A percentile compares a stretch with the other conserved stretches of the same genome.
Conservation (phyloP, 2,113 vertebrate genomes). For the Tilapia sparmanii region DNA sequence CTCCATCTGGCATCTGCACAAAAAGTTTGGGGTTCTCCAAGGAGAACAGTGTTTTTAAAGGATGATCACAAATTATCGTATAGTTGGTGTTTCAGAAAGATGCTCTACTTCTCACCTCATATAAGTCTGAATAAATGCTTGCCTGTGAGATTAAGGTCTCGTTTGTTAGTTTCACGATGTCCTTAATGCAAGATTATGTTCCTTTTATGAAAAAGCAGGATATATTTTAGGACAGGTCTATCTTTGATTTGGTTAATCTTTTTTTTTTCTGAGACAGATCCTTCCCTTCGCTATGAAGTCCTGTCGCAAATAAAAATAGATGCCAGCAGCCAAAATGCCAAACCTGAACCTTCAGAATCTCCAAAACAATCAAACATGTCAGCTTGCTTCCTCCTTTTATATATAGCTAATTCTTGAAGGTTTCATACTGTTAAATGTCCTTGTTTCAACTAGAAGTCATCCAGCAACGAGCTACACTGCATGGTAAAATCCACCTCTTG, state of each 20-base stretch:
- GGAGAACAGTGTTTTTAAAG: not conserved
- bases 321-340: not conserved
- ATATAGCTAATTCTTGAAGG: too few species aligned
- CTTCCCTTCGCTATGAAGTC: not conserved
- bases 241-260: not conserved
- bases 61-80: fast-evolving
- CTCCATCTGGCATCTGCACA: not conserved
- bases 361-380: not conserved
- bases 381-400: not conserved
- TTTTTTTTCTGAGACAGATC: not conserved
- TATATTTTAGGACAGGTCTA: not conserved
- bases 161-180: not conserved
- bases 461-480: not conserved
- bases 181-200: not conserved
- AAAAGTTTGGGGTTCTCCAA: not conserved
- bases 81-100: not conserved
- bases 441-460: not conserved
- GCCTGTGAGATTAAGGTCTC: not conserved
- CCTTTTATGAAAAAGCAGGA: not conserved
- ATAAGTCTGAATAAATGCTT: not conserved
- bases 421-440: not conserved
- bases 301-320: not conserved
- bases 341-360: not conserved
- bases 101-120: not conserved
- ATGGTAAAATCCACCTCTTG: not conserved